phyloP scores from a whole-genome alignment of 2,113 vertebrate species.

The Lanius collurio region DNA sequence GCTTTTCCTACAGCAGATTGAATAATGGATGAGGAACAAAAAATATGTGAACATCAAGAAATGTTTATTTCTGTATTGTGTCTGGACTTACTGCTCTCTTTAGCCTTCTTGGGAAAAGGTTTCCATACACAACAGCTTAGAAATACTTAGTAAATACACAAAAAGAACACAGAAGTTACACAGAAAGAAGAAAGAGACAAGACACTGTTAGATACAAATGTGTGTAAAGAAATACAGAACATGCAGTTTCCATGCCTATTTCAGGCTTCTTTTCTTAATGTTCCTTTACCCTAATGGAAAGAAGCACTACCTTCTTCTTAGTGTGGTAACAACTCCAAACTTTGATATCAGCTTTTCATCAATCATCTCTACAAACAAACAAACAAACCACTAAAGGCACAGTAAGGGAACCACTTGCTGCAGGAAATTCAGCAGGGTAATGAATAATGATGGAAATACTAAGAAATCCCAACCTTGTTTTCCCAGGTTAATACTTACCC shows the following conservation, averaged over 20 bases:
- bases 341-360: not conserved
- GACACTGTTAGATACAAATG: not conserved
- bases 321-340: not conserved
- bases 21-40: constrained; percentile 24
- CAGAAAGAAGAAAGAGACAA: not conserved
- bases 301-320: not conserved
- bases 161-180: not conserved
- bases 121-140: not conserved
- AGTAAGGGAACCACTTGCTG: not conserved
- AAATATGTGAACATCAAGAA: not conserved
- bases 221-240: not conserved
- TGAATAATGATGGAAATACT: not conserved
- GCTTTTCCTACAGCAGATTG: not conserved
- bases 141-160: not conserved
- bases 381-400: not conserved
- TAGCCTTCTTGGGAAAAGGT: not conserved
- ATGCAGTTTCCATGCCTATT: not conserved
- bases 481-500: not conserved
- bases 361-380: not conserved
- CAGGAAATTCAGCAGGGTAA: not conserved
- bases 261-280: not conserved
- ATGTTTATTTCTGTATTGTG: not conserved
- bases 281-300: not conserved
- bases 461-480: not conserved
- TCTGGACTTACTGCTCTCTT: not conserved